These are phyloP conservation scores for Reticulitermes lucifugus DNA, from an alignment of 2,888 invertebrate genomes.

Conservation along the genomic window DNA sequence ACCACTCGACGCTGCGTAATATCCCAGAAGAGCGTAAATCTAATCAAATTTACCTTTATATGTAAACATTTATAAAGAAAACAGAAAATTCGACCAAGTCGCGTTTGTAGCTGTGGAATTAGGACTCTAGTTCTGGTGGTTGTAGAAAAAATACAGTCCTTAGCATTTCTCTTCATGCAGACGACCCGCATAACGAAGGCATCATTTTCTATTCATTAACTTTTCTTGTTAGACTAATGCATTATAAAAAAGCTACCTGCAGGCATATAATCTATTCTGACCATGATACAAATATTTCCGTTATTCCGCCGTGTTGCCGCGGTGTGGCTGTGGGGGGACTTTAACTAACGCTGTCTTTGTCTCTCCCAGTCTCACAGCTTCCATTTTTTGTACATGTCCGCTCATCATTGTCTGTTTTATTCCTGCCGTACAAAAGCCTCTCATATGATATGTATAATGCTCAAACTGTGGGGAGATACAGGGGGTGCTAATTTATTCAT, in stretches of 20 bases:
- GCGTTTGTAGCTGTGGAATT: too few species aligned
- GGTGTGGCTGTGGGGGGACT: not conserved
- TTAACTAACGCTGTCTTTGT: not conserved
- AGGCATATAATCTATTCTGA: not conserved
- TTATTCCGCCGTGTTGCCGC: not conserved
- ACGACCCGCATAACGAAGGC: not conserved
- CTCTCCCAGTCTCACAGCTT: not conserved
- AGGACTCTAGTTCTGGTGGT: too few species aligned
- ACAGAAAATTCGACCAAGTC: too few species aligned
- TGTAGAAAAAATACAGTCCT: too few species aligned
- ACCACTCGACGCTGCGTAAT: too few species aligned
- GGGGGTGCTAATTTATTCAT: conserved; percentile 51
- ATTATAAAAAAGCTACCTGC: conserved; percentile 24
- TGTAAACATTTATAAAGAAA: too few species aligned
- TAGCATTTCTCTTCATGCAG: not conserved
- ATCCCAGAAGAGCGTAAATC: too few species aligned
- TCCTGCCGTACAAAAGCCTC: conserved; percentile 12
- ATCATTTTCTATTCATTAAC: conserved; percentile 38
- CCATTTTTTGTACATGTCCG: not conserved
- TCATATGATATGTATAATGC: conserved; percentile 45
- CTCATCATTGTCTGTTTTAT: conserved; percentile 36
- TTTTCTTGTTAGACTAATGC: conserved; percentile 35
- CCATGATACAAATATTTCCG: conserved; percentile 27
- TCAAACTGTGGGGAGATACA: conserved; percentile 6
- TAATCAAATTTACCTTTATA: too few species aligned